Evolutionary conservation across 2,888 invertebrate species (phyloP).

Genomic region (Lamproptera curius): DNA sequence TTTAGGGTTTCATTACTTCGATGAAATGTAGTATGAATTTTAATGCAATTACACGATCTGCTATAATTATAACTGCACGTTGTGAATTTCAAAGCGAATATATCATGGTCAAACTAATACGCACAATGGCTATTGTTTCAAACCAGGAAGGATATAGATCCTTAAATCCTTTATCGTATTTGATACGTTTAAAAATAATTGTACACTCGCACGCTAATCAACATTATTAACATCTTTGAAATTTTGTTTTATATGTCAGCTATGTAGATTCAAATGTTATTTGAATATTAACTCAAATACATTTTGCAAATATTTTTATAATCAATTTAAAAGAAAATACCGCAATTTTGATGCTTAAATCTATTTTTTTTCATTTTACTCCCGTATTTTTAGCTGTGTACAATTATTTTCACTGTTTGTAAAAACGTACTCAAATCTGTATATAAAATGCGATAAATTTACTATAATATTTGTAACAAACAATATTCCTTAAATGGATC

Average conservation of each 20-base stretch:
- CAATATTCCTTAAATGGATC: slow-evolving; percentile 16
- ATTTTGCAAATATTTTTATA: no score
- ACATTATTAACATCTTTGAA: not conserved
- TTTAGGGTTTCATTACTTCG: no score
- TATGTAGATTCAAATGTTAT: no score
- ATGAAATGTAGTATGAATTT: no score
- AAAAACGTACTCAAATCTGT: not conserved
- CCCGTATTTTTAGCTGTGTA: not conserved
- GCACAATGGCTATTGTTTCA: slow-evolving; percentile 2
- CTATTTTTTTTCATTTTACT: not conserved
- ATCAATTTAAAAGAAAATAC: not conserved
- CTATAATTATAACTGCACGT: no score
- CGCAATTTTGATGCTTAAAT: not conserved
- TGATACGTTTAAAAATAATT: slow-evolving; percentile 1
- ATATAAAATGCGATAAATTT: not conserved
- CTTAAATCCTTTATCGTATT: no score
- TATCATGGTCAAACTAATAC: slow-evolving; percentile 4
- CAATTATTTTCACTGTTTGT: not conserved
- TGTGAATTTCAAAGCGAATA: not conserved
- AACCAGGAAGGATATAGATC: slow-evolving; percentile 12
- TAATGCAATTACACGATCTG: no score
- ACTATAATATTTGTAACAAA: not conserved
- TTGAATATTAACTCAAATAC: no score
- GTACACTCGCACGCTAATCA: not conserved
- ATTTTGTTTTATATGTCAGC: no score